These are phyloP conservation scores for Rhagoletis zephyria DNA, from an alignment of 1,140 invertebrate species.

Conservation along the genomic window DNA sequence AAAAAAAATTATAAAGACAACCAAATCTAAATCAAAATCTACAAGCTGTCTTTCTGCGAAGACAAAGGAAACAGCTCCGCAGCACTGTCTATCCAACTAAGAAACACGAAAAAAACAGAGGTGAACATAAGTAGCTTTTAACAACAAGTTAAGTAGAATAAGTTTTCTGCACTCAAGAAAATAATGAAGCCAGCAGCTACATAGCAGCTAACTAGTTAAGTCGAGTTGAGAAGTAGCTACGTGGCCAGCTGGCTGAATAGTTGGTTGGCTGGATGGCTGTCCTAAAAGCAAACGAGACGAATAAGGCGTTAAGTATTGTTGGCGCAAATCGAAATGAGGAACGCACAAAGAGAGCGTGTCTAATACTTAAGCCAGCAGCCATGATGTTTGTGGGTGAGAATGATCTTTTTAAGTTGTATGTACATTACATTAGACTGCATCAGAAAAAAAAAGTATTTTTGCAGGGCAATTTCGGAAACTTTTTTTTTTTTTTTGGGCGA, in stretches of 20 bases:
- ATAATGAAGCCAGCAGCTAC: conserved; percentile 10
- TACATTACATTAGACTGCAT: no score
- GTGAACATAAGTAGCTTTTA: conserved; percentile 44
- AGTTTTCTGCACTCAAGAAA: conserved; percentile 38
- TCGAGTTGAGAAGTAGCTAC: neutral
- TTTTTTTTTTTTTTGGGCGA: no score
- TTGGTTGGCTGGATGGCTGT: neutral
- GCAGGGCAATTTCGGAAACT: no score
- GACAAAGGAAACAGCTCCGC: neutral
- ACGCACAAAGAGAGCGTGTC: neutral
- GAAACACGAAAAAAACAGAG: neutral
- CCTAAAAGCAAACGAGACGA: neutral
- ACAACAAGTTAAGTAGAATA: conserved; percentile 21
- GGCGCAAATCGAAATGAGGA: conserved; percentile 14
- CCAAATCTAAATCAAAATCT: conserved; percentile 27
- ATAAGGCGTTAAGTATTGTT: neutral
- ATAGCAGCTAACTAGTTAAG: neutral
- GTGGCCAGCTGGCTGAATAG: neutral
- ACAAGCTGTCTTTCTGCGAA: neutral
- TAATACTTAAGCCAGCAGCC: neutral
- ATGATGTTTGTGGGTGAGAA: neutral
- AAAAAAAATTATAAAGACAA: neutral
- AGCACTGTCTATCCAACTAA: neutral
- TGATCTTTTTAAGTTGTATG: no score
- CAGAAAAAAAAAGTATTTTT: no score